Base-by-base conservation (phyloP, 2,113 vertebrate species). In the Euleptes europaea region DNA sequence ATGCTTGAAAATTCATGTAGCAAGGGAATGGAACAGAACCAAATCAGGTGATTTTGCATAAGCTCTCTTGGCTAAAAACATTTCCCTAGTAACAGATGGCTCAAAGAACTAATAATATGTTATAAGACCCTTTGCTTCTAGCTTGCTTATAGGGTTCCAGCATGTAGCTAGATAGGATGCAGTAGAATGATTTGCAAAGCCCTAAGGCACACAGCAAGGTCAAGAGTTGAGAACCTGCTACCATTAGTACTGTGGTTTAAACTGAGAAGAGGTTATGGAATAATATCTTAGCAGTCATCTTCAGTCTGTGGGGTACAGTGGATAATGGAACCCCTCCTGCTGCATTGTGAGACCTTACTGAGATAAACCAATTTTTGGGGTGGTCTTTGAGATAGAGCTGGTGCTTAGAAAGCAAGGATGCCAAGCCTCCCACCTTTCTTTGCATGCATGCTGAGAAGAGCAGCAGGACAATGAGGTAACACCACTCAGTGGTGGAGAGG, bases 181-280 rank as follows among this genome's bases (percentile, higher is more conserved):
- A 57, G 17, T 2, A 31, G 49, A 82, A 54, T 49, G 44, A 51
- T 70, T 88, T 67, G 51, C 38, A 88, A 85, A 88, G 40, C 17
- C 67, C 85, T 78, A 86, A 87, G 86, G 77, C 6, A 67, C 14
- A 77, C 31, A 73, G 74, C 47, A 12, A 85, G 33, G 35, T 66
- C 8, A 54, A 80, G 66, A 47, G 51, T 11, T 80, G 83, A 80
- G 83, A 85, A 81, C 76, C 6, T 8, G 80, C 86, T 83, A 54
- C 42, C 40, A 90, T 88, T 14, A 86, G 91, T 85, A 17, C 19
- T 0, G 15, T 57, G 73, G 19, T 69, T 15, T 84, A 1, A 31
- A 38, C 66, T 70, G 69, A 84, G 35, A 84, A n/a, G 35, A 60
- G 40, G 13, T 28, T n/a, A 70, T 26, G 33, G 47, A 78, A 77